Base-by-base conservation (phyloP, 2,888 invertebrate species). In the Eristalinus sepulchralis region DNA sequence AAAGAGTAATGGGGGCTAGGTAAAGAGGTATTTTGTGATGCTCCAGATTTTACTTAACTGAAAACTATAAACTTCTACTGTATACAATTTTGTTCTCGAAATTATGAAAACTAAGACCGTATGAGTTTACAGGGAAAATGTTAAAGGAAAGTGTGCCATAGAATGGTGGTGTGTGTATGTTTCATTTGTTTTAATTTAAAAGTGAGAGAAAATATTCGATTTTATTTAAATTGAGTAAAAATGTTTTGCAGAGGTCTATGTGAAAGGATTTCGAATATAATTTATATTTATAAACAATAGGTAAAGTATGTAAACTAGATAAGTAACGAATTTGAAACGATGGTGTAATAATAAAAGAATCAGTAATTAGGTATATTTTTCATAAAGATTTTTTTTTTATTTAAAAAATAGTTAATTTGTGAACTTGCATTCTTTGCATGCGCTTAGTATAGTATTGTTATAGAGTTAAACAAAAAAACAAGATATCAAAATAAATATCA, bases 391-490 rank as follows among this genome's bases (percentile, higher is more conserved):
- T 27, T 66, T 71, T 47, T 47, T 76, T 66, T 39, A 31, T 17
- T 47, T 47, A 64, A 63, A 66, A 73, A 70, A 70, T 70, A 57
- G 59, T 86, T 76, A 85, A 71, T 60, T 66, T 66, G 83, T 86
- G 83, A 86, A 86, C 73, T 79, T 83, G 86, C 86, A 86, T 83
- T 83, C 78, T 79, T 68, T 86, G 66, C 86, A 86, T 86, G 86
- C 86, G 64, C 47, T 78, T 82, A 80, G 85, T 78, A 73, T 82
- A 76, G 11, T 59, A 64, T 66, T 77, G 57, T 60, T 71, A 34
- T 17, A 47, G 68, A 77, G 22, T 57, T 57, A 64, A 24, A 66
- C 27, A 79, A 62, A 66, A 64, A 71, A 13, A 57, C 27, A 59
- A 60, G 64, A 57, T 11, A 33, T 20, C 55, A 63, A 27, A 24